A percentile compares a stretch with the other conserved stretches of the same genome.
Conservation (phyloP, 2,888 invertebrate genomes). For the Drosophila eohydei region DNA sequence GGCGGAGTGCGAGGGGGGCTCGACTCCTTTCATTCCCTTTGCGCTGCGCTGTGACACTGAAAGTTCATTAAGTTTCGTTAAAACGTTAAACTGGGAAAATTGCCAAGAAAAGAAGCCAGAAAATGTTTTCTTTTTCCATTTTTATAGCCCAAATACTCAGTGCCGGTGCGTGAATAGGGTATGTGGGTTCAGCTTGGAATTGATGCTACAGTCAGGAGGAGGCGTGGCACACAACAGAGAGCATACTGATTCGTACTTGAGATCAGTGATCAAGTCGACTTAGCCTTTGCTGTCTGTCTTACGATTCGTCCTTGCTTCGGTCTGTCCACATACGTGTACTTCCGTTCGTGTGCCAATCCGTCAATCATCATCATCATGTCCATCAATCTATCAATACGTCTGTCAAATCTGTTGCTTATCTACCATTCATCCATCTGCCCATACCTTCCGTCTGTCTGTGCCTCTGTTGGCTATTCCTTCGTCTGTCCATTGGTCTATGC, state of each 20-base stretch:
- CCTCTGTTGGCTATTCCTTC: no score
- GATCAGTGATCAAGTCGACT: background rate
- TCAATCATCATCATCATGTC: no score
- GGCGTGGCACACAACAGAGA: background rate
- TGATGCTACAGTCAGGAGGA: background rate
- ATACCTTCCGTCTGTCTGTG: background rate
- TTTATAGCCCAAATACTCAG: slow-evolving; percentile 21
- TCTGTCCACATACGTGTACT: no score
- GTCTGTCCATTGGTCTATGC: no score
- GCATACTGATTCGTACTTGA: background rate
- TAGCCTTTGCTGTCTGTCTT: background rate
- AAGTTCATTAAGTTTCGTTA: slow-evolving; percentile 80
- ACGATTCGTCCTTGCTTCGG: background rate
- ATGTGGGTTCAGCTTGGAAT: background rate
- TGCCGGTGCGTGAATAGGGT: background rate
- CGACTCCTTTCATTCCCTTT: slow-evolving; percentile 21
- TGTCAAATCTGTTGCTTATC: background rate
- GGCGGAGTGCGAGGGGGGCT: background rate
- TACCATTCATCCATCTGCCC: background rate
- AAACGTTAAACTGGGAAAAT: slow-evolving; percentile 64
- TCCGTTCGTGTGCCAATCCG: no score
- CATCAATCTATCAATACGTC: background rate
- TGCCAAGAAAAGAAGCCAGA: slow-evolving; percentile 31
- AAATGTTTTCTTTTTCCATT: slow-evolving; percentile 18
- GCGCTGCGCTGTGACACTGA: slow-evolving; percentile 63